Conservation (phyloP, 1,140 invertebrate genomes). For the Daktulosphaira vitifoliae region DNA sequence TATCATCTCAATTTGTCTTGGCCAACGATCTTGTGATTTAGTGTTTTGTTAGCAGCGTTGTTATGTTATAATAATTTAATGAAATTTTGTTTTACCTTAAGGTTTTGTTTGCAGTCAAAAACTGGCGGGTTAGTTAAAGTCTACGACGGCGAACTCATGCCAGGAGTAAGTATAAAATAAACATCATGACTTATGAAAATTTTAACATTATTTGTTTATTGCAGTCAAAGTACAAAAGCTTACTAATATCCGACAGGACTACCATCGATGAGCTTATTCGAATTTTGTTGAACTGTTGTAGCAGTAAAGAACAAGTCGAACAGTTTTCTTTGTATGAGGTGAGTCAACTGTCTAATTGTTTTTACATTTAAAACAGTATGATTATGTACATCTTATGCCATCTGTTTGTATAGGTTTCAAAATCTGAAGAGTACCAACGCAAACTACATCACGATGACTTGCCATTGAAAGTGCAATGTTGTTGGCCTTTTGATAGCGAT, state of each 20-base stretch:
- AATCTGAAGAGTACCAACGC: constrained; percentile 65
- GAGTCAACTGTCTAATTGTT: constrained; percentile 40
- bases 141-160: constrained; percentile 80
- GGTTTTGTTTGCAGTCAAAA: constrained; percentile 72
- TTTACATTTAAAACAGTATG: too few relatives aligned
- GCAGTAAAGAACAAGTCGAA: constrained; percentile 68
- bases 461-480: constrained; percentile 70
- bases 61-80: too few relatives aligned
- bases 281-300: constrained; percentile 76
- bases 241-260: constrained; percentile 78
- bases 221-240: constrained; percentile 81
- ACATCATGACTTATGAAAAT: neutral
- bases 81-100: constrained; percentile 52
- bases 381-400: too few relatives aligned
- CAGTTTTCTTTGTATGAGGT: constrained; percentile 84
- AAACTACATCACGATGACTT: constrained; percentile 77
- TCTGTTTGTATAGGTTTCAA: constrained; percentile 48
- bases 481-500: constrained; percentile 56
- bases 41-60: too few relatives aligned
- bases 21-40: too few relatives aligned
- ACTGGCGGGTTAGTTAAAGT: constrained; percentile 80
- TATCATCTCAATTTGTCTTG: too few relatives aligned
- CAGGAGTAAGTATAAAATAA: constrained; percentile 56
- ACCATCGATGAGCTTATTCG: constrained; percentile 82
- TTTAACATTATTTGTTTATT: constrained; percentile 38